Evolutionary conservation across 2,888 invertebrate genomes (phyloP), one percentile per base, ranked within the genome.

Genomic region (Octonoba sinensis): DNA sequence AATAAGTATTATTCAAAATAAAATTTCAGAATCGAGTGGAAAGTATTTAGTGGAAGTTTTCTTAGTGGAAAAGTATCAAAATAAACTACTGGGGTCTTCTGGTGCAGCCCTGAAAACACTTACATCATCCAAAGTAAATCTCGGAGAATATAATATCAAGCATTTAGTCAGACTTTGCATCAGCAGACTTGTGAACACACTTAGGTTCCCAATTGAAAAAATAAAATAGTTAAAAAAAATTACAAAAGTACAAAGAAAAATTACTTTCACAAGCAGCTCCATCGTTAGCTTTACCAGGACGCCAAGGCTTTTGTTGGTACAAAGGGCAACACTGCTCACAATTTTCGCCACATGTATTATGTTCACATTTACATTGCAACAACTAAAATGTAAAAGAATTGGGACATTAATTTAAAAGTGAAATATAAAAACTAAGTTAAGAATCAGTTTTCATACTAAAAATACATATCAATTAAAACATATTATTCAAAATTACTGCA

Each of bases 301-400:
- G 89, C 93, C 95, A 93, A 83, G 93, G 90, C 86, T 92, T 91
- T 88, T 96, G 95, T 88, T 96, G 94, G 90, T 91, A 95, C 86
- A 95, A 89, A 0, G 96, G 93, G 88, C 97, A 97, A 89, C 98
- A 99, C 71, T 91, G 91, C 86, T 95, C 94, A 89, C 99, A 99
- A 87, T 93, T 93, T 24, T 92, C 90, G 0, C 99, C 99, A 88
- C 97, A 97, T 0, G 98, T 96, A 87, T 96, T 96, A 89, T 97
- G 96, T 84, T 93, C 91, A 88, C 99, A 99, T 85, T 93, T 92
- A 89, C 99, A 99, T 88, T 93, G 93, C 65, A 94, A 92, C 86
- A 91, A 36, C 84, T 83, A 65, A 70, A 69, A 46, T n/a, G 6
- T 1, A 54, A 64, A 73, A 24, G 36, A 36, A 44, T 18, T 16